Conservation (phyloP, 2,113 vertebrate species). For the Pithys albifrons region DNA sequence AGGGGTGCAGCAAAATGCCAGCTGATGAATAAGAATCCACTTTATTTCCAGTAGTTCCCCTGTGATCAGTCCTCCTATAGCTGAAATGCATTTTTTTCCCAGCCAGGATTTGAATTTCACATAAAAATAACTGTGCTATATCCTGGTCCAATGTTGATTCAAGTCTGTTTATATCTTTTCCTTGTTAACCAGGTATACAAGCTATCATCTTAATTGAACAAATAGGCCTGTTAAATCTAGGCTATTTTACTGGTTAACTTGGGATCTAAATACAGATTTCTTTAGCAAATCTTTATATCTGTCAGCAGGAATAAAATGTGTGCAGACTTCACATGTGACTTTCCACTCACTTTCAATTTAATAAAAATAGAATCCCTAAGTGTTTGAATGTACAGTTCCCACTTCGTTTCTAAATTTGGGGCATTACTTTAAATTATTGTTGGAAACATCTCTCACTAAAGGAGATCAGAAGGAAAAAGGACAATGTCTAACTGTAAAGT, state of each 20-base stretch:
- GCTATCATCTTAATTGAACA: neutral
- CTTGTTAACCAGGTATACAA: neutral
- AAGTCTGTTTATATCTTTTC: neutral
- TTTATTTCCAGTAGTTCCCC: neutral
- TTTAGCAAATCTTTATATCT: neutral
- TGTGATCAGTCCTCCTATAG: neutral
- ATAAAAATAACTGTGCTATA: neutral
- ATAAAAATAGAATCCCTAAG: slow-evolving; percentile 62
- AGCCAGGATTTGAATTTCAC: neutral
- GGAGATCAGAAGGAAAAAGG: slow-evolving; percentile 27
- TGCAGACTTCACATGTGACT: slow-evolving; percentile 30
- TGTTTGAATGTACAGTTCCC: slow-evolving; percentile 61
- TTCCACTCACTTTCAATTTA: slow-evolving; percentile 54
- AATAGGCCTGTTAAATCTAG: neutral
- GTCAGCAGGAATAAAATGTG: neutral
- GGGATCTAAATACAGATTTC: neutral
- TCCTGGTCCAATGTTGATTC: neutral
- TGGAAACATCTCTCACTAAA: slow-evolving; percentile 43
- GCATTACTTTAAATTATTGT: slow-evolving; percentile 38
- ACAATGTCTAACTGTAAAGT: slow-evolving; percentile 43
- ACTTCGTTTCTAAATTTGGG: slow-evolving; percentile 66
- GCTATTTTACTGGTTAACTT: neutral
- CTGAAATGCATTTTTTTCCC: neutral
- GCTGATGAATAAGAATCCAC: neutral
- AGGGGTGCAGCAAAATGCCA: neutral